phyloP scores from a whole-genome alignment of 2,797 vertebrate genomes.

The Myotis findleyi region DNA sequence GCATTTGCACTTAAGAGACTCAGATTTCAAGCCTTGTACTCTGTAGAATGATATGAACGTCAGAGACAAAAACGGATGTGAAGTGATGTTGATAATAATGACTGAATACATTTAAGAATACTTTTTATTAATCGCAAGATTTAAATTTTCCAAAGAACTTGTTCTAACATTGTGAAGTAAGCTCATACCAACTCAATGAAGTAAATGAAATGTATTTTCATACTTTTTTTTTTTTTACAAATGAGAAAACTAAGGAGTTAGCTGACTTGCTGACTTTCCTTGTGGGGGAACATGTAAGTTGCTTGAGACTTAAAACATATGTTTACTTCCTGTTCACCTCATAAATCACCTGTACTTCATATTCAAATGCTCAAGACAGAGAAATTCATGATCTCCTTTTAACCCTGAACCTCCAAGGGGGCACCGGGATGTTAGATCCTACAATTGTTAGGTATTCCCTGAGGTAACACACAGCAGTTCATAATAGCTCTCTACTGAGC shows the following conservation, averaged over 20 bases:
- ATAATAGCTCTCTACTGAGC: background rate
- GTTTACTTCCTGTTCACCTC: conserved; percentile 24
- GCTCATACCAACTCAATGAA: background rate
- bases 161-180: background rate
- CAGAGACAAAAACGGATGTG: background rate
- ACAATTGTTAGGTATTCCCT: background rate
- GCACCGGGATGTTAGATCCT: background rate
- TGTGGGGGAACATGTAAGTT: background rate
- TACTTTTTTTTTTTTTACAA: background rate
- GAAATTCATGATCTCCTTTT: background rate
- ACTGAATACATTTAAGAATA: background rate
- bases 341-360: background rate
- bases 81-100: background rate
- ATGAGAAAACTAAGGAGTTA: background rate
- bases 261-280: background rate
- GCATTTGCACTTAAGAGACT: background rate
- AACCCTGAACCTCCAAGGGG: background rate
- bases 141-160: background rate
- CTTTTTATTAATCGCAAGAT: background rate
- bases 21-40: background rate
- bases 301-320: background rate
- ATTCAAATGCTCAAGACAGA: background rate
- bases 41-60: background rate
- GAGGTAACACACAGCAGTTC: background rate
- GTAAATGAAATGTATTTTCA: background rate